Conservation (phyloP, 2,113 vertebrate species). For the Isichthys henryi region DNA sequence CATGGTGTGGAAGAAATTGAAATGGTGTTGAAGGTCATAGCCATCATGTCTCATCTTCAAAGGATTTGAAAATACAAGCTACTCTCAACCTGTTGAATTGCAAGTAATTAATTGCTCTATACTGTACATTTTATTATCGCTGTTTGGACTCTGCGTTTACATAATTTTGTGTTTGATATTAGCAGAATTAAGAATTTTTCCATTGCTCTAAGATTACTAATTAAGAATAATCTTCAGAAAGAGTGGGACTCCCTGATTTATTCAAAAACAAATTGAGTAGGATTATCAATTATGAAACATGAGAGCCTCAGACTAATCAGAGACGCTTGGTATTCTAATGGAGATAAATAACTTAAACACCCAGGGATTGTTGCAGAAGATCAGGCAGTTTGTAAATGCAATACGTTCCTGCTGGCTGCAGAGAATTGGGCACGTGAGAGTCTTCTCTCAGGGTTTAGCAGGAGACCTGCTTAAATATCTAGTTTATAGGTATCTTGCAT, state of each 20-base stretch:
- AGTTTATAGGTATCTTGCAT: background rate
- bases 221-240: background rate
- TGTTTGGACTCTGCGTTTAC: background rate
- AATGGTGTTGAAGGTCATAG: background rate
- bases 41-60: background rate
- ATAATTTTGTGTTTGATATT: background rate
- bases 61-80: background rate
- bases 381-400: background rate
- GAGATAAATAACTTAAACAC: background rate
- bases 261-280: background rate
- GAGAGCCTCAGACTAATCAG: background rate
- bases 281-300: slow-evolving; percentile 13
- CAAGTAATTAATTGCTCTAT: background rate
- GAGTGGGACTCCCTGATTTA: background rate
- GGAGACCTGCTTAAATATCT: background rate
- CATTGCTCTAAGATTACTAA: background rate
- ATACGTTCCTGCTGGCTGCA: background rate
- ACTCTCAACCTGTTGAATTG: background rate
- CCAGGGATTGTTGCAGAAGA: background rate
- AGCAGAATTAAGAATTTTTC: background rate
- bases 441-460: background rate
- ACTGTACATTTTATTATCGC: background rate
- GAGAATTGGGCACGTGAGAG: background rate
- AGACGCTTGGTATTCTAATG: background rate
- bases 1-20: background rate